Base-by-base conservation (phyloP, 2,113 vertebrate genomes). In the Ardeotis arabs region DNA sequence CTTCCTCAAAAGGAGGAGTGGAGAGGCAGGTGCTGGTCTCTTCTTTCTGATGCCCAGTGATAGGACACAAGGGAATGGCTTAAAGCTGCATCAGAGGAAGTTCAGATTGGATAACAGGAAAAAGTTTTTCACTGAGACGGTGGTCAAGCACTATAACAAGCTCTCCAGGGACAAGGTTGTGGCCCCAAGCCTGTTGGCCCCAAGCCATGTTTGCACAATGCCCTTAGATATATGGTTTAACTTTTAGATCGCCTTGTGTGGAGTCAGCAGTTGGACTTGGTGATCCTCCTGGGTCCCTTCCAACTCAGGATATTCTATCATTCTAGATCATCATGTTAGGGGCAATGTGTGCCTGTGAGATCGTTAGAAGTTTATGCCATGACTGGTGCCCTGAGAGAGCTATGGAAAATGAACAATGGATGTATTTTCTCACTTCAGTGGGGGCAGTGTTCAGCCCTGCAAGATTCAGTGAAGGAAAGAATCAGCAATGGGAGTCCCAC, bases 401-500 rank as follows among this genome's bases (percentile, higher is more conserved):
- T 58, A 5, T 28, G 24, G 39, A 83, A 70, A 66, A 45, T 24
- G 70, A 49, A 41, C 6, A 68, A 31, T 20, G 5, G 17, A 12
- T 49, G 10, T 17, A 58, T 88, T 67, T 60, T 47, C 44, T 78
- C 55, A 14, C 15, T 64, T 89, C 39, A 23, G 5, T 31, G 37
- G 9, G 9, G 9, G 9, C 16, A n/a, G 2, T 39, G n/a, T 35
- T 83, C 66, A 60, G 21, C 44, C 29, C 66, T 50, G 20, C 19
- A 73, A 82, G 21, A 45, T 44, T 78, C 44, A 45, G 15, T 56
- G 50, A 22, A 75, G 31, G 24, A 75, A 78, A 70, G 24, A 59
- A 86, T 50, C 8, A 70, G 10, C 14, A 55, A 0, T 10, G 5
- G 1, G 5, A 3, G 8, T 58, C 6, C 7, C 7, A 7, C 19